phyloP scores from a whole-genome alignment of 2,888 invertebrate species.

The Platycheirus albimanus region DNA sequence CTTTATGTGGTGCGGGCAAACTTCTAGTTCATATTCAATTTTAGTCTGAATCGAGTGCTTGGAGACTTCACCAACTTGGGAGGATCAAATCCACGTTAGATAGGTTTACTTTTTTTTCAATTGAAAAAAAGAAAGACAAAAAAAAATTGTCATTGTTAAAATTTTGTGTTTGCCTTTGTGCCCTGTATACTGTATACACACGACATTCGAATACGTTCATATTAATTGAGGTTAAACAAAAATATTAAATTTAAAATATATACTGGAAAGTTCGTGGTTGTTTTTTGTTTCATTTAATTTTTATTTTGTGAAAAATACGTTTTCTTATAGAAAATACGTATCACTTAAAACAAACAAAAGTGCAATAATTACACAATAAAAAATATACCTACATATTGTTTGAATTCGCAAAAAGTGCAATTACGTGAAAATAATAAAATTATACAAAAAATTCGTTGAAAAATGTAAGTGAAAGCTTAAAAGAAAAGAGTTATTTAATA shows the following conservation, averaged over 20 bases:
- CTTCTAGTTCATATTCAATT: constrained; percentile 66
- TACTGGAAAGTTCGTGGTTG: constrained; percentile 45
- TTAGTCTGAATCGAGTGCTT: constrained; percentile 79
- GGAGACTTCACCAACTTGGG: constrained; percentile 82
- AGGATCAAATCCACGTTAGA: constrained; percentile 82
- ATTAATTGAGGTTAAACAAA: constrained; percentile 36
- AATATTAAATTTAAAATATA: constrained; percentile 10
- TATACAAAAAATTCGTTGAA: constrained; percentile 20
- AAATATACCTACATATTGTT: no score
- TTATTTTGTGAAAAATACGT: constrained; percentile 15
- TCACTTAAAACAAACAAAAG: constrained; percentile 31
- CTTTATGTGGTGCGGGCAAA: constrained; percentile 71
- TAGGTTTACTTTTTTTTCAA: constrained; percentile 74
- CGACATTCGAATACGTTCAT: no score
- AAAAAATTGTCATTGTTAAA: constrained; percentile 46
- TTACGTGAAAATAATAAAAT: constrained; percentile 13
- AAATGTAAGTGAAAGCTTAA: constrained; percentile 65
- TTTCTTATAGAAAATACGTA: constrained; percentile 33
- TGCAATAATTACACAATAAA: constrained; percentile 29
- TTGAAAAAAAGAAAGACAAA: constrained; percentile 9
- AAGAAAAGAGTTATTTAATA: no score
- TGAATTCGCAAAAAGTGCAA: constrained; percentile 16
- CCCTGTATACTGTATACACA: no score
- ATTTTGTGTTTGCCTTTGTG: constrained; percentile 30
- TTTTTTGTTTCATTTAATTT: constrained; percentile 13